A percentile compares a stretch with the other conserved stretches of the same genome.
These are phyloP conservation scores for Cyprinus carpio DNA, from an alignment of 2,113 vertebrate species.

Conservation along the genomic window DNA sequence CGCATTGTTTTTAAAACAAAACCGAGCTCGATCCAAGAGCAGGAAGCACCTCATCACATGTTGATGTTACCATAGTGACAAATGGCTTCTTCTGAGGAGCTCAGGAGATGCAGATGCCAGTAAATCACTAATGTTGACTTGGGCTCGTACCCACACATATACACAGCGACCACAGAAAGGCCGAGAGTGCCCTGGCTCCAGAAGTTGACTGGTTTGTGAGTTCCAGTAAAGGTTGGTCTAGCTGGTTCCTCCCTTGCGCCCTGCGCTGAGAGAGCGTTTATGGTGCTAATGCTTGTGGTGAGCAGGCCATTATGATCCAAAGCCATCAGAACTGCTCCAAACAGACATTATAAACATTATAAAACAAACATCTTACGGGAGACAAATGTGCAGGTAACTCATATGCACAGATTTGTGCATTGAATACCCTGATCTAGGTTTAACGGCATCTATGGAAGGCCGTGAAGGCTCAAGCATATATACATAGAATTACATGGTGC, in stretches of 20 bases:
- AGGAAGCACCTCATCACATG: constrained; percentile 32
- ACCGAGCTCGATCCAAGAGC: not conserved
- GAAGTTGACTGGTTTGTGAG: constrained; percentile 65
- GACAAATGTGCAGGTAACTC: not conserved
- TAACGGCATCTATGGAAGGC: not conserved
- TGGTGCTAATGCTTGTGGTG: constrained; percentile 52
- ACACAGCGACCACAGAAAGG: constrained; percentile 57
- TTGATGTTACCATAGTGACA: constrained; percentile 38
- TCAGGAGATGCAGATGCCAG: constrained; percentile 42
- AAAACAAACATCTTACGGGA: constrained; percentile 17
- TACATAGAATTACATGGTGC: not conserved
- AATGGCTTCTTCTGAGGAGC: constrained; percentile 33
- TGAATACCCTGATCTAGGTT: constrained; percentile 7
- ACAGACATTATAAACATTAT: constrained; percentile 3
- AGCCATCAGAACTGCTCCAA: constrained; percentile 57
- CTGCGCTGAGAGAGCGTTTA: constrained; percentile 42
- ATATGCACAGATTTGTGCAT: not conserved
- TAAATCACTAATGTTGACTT: constrained; percentile 43
- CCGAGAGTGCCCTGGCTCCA: constrained; percentile 48
- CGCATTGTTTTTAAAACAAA: constrained; percentile 3
- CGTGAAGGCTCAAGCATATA: not conserved
- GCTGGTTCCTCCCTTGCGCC: constrained; percentile 48
- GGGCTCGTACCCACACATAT: constrained; percentile 41
- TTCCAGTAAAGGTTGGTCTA: constrained; percentile 75
- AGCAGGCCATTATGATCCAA: constrained; percentile 42